Evolutionary conservation across 2,888 invertebrate genomes (phyloP).

Genomic region (Eretmocerus hayati): DNA sequence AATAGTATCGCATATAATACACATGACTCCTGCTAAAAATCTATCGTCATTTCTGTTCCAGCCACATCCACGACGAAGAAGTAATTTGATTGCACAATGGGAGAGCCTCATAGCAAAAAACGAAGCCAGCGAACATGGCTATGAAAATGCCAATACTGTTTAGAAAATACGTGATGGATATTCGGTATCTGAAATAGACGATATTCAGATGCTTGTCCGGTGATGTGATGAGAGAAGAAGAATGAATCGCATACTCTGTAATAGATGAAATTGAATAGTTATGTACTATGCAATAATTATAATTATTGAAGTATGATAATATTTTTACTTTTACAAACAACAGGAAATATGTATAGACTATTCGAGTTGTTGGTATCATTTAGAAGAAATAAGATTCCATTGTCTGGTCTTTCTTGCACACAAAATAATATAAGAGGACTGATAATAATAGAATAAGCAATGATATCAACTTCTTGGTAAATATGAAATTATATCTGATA

Average conservation of each 20-base stretch:
- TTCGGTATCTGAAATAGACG: not conserved
- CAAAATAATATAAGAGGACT: too few species aligned
- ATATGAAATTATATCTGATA: too few species aligned
- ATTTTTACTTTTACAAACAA: too few species aligned
- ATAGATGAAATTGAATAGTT: slow-evolving; percentile 10
- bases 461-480: too few species aligned
- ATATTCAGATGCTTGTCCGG: not conserved
- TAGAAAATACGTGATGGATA: slow-evolving; percentile 14
- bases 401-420: too few species aligned
- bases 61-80: slow-evolving; percentile 50
- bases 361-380: too few species aligned
- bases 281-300: slow-evolving; percentile 17
- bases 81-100: slow-evolving; percentile 74
- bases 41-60: too few species aligned
- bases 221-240: not conserved
- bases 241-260: not conserved
- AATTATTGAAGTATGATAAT: not conserved
- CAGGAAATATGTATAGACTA: too few species aligned
- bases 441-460: too few species aligned
- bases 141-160: slow-evolving; percentile 33
- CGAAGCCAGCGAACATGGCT: slow-evolving; percentile 32
- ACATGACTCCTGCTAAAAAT: too few species aligned
- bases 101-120: slow-evolving; percentile 61
- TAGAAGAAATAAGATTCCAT: too few species aligned
- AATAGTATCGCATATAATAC: too few species aligned